Base-by-base conservation (phyloP, 1,140 invertebrate species). In the Bombus huntii region DNA sequence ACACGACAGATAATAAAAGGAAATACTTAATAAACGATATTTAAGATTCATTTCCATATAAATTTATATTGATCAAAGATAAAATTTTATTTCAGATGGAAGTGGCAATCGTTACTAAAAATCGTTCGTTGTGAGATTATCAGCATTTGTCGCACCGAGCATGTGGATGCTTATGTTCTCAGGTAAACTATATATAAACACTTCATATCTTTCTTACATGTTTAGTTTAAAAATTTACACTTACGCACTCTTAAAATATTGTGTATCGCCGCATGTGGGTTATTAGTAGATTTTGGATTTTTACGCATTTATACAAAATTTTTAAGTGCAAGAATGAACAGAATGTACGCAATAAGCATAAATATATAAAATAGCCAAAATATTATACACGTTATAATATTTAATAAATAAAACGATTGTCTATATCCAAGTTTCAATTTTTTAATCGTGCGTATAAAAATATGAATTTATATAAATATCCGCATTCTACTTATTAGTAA, bases 101-200 rank as follows among this genome's bases (percentile, higher is more conserved):
- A 98, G 93, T 97, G 98, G 97, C 98, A 99, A 93, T 96, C 96
- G 42, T 95, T 99, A 53, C 95, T 99, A 92, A 97, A 98, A 94
- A 97, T 98, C 83, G 99, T 99, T 18, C 97, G 98, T 90, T 99
- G 99, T 95, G 98, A 99, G 95, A 99, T 99, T 81, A 99, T 99
- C 93, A 99, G 98, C 95, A 98, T 97, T 92, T 97, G 97, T 39
- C 97, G 97, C 88, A 99, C 98, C 95, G 98, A 98, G 81, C 96
- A 97, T 93, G 97, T 99, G 88, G 98, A 99, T 95, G 98, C 99
- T 57, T 99, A 99, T 95, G 98, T 99, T 12, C 96, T 99, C 9
- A 99, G 98, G 98, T 99, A 28, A 28, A 15, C 12, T 44, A 44
- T 59, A 47, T 2, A 70, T 75, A 83, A 77, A 70, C 18, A 66